These are phyloP conservation scores for Pteropus alecto DNA, from an alignment of 2,113 vertebrate species.

Conservation along the genomic window DNA sequence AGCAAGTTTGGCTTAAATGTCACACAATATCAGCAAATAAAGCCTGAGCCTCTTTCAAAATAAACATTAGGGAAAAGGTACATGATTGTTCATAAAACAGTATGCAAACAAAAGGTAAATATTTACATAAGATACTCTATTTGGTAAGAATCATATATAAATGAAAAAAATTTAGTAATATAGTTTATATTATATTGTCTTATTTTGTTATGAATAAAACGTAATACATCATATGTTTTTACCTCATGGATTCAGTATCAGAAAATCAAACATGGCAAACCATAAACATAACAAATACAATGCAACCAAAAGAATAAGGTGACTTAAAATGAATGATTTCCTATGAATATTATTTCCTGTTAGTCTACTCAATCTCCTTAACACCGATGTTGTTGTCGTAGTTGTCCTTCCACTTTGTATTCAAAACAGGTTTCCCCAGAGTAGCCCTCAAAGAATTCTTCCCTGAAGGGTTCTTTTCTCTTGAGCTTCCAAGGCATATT, in stretches of 20 bases:
- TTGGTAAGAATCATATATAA: conserved; percentile 21
- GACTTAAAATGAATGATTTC: conserved; percentile 72
- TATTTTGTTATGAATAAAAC: conserved; percentile 65
- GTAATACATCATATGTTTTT: conserved; percentile 54
- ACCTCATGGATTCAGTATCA: conserved; percentile 71
- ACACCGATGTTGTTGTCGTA: background rate
- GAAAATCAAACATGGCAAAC: conserved; percentile 64
- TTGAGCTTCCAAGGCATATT: background rate
- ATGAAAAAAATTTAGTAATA: conserved; percentile 77
- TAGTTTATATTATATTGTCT: conserved; percentile 64
- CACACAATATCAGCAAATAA: conserved; percentile 31
- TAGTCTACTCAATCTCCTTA: background rate
- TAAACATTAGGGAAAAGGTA: conserved; percentile 56
- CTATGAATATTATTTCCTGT: background rate
- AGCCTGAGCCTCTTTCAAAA: conserved; percentile 71
- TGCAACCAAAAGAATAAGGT: conserved; percentile 64
- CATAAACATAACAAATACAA: conserved; percentile 59
- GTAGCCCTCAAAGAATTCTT: background rate
- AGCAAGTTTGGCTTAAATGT: conserved; percentile 48
- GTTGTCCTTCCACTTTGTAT: background rate
- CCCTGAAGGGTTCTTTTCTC: background rate
- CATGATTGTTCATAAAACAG: conserved; percentile 61
- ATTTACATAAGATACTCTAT: conserved; percentile 63
- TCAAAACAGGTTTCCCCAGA: background rate
- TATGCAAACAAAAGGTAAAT: conserved; percentile 49